Percentiles rank a stretch among this genome's conserved stretches.
Conservation (phyloP, 2,888 invertebrate species). For the Cabera pusaria region DNA sequence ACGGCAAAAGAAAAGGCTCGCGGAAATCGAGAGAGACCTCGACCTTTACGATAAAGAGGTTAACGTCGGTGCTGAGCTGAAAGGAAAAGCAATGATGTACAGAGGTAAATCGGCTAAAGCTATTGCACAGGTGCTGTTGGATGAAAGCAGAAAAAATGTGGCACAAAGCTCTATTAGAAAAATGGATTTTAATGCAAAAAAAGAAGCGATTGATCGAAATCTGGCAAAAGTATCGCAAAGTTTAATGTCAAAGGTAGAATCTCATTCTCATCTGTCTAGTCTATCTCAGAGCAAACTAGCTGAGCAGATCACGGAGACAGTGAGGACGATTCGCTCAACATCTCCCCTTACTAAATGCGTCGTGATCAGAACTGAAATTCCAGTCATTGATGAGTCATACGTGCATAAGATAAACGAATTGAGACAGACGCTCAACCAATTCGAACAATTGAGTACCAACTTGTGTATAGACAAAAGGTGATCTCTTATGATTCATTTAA, state of each 20-base stretch:
- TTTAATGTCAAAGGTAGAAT: constrained; percentile 43
- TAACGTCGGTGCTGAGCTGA: constrained; percentile 76
- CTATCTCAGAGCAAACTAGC: constrained; percentile 45
- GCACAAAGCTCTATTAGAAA: constrained; percentile 58
- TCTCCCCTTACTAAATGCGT: constrained; percentile 60
- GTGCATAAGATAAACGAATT: constrained; percentile 83
- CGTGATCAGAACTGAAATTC: constrained; percentile 62
- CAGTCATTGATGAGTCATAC: constrained; percentile 80
- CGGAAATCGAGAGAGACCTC: constrained; percentile 66
- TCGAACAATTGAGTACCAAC: constrained; percentile 83
- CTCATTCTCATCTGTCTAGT: constrained; percentile 41
- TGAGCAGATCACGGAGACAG: constrained; percentile 51
- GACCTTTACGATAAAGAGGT: constrained; percentile 68
- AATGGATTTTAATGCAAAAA: constrained; percentile 51
- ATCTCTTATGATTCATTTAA: too few relatives aligned
- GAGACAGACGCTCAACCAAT: constrained; percentile 85
- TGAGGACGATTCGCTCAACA: constrained; percentile 51
- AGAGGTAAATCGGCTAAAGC: constrained; percentile 90
- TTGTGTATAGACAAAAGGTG: constrained; percentile 87
- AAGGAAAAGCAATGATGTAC: constrained; percentile 82
- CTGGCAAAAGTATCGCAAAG: constrained; percentile 45
- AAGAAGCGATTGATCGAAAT: constrained; percentile 45
- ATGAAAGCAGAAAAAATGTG: constrained; percentile 83
- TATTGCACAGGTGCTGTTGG: constrained; percentile 86
- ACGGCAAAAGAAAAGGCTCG: constrained; percentile 72